Evolutionary conservation across 2,888 invertebrate genomes (phyloP), one percentile per base, ranked within the genome.

Genomic region (Zaprionus obscuricornis): DNA sequence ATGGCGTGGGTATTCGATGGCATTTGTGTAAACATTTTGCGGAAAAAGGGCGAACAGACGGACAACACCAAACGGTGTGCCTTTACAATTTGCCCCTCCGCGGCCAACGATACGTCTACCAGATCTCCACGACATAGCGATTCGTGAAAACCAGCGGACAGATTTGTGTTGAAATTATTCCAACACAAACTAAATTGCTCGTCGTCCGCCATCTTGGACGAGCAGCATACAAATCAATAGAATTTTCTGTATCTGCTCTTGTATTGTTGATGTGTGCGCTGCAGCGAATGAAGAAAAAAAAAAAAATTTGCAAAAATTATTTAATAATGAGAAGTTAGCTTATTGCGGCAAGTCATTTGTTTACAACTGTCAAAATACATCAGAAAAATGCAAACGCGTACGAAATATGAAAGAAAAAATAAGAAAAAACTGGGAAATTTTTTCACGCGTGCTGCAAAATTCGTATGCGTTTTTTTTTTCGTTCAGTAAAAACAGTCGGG

Each of bases 101-200:
- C 94, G 85, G 94, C 94, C 86, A 94, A 90, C 24, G 94, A 94
- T 57, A 94, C 94, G 79, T 94, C 94, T 75, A 94, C 94, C 83
- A 94, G 90, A 89, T 93, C 93, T 69, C 93, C 94, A 89, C 93
- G 92, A 88, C 93, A 93, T 90, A 94, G 90, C 88, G 94, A 92
- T 89, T 93, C 93, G 85, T 94, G 94, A 89, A 94, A 94, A 84
- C 94, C 94, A 89, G 93, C 93, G 66, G 94, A 93, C 91, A 94
- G 92, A 87, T 94, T 94, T 71, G 93, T 93, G 91, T 93, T 94
- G 91, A 94, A 94, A 91, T 94, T 94, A 91, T 94, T 94, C 94
- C 94, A 94, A 91, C 94, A 93, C 91, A 94, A 91, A 90, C 94
- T 94, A 91, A 93, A 93, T 89, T 93, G 93, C 91, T 93, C 93